Evolutionary conservation across 2,797 vertebrate species (phyloP), one percentile per base, ranked within the genome.

Genomic region (Tamandua tetradactyla): DNA sequence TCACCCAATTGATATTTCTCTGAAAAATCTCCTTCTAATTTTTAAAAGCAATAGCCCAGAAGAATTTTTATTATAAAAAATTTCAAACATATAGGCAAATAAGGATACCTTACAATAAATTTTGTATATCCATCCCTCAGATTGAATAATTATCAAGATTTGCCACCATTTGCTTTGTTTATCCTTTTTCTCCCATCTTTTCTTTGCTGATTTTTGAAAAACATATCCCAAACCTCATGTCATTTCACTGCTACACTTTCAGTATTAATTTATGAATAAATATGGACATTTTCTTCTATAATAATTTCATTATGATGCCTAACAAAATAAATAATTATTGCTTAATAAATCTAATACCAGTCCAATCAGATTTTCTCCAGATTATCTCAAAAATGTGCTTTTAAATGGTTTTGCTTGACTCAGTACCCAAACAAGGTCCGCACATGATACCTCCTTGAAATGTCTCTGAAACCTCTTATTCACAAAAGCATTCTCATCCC

Each of bases 211-310:
- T 75, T 91, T 89, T 87, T 74, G n/a, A 20, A 88, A 82, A 89
- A 69, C 22, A 82, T 93, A 71, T 76, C 11, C 40, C 59, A 87
- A 85, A 71, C 10, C 22, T 68, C 44, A 69, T 44, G 61, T 61
- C 52, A 83, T 83, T 84, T 80, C 44, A 90, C 42, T 76, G 72
- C 47, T 84, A 83, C 17, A 62, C 4, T 49, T 92, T 92, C 30
- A 86, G 57, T 57, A 44, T 14, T 64, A n/a, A 66, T 89, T 94
- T 90, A 55, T 96, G 92, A 91, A 71, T 93, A 94, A 90, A 91
- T 95, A 68, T 66, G 35, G 78, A 66, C 61, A n/a, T n/a, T 87
- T 96, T 84, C 59, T 81, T 75, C 40, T 82, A 44, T 75, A 89
- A 71, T 91, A 93, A 93, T 93, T 27, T 75, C 62, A 92, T 94